Evolutionary conservation across 2,113 vertebrate species (phyloP).

Genomic region (Ammodytes marinus): DNA sequence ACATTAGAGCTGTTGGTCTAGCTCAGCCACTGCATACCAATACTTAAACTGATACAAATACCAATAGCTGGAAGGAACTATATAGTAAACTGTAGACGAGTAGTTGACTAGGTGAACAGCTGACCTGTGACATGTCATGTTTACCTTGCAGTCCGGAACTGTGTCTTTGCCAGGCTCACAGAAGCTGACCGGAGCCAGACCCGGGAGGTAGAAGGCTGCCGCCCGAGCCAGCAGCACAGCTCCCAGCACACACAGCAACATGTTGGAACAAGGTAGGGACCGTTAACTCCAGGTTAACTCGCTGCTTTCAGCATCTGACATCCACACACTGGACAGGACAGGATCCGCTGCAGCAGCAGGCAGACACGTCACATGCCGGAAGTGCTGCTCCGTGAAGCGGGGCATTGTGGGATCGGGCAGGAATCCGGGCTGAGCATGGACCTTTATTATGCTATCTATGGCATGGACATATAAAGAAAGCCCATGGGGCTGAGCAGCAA

Average conservation of each 20-base stretch:
- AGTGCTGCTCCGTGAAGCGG: not conserved
- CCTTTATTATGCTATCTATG: too few species aligned
- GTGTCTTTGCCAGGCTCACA: conserved; percentile 80
- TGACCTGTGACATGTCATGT: not conserved
- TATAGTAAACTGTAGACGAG: too few species aligned
- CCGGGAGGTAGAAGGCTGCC: conserved; percentile 90
- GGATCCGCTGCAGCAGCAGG: conserved; percentile 15
- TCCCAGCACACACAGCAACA: conserved; percentile 51
- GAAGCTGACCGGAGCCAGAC: conserved; percentile 94
- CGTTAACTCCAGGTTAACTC: too few species aligned
- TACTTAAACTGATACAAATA: not conserved
- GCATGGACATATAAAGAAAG: too few species aligned
- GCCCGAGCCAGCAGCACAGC: conserved; percentile 51
- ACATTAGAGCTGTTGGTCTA: not conserved
- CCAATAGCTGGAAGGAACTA: too few species aligned
- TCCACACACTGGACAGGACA: not conserved
- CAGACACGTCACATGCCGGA: conserved; percentile 59
- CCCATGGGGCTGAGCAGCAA: too few species aligned
- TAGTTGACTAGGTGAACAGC: not conserved
- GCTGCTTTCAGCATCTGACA: not conserved
- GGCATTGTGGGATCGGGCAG: conserved; percentile 21
- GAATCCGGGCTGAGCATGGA: not conserved
- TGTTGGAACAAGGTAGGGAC: not conserved
- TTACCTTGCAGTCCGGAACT: conserved; percentile 90
- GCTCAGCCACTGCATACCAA: not conserved